Base-by-base conservation (phyloP, 2,888 invertebrate genomes). In the Drosophila trichaetosa region DNA sequence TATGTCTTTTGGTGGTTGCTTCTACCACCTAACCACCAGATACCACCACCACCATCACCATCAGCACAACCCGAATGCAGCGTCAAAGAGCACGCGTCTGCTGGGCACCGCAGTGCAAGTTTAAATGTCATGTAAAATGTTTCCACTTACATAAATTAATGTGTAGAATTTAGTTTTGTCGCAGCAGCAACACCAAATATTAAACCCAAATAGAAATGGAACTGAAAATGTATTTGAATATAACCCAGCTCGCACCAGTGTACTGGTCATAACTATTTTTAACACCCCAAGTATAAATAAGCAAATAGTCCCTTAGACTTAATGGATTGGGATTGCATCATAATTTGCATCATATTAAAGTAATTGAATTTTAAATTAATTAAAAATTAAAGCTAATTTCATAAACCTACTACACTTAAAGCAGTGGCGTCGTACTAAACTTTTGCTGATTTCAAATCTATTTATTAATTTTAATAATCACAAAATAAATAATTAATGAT, bases 91-190 rank as follows among this genome's bases (percentile, higher is more conserved):
- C 77, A 80, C 77, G 74, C 80, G 67, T 77, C 74, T 69, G 70
- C 58, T 46, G 69, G 64, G 78, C 76, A 80, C 77, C 82, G 69
- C 73, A 78, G 73, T 73, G 79, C 78, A 87, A 84, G 89, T 83
- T 89, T 87, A 89, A 89, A 87, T 87, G 89, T 89, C 89, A 89
- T 87, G 87, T 85, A 89, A 87, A 87, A 87, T 85, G 89, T 85
- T 87, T 89, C 85, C 87, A 87, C 89, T 87, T 87, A 87, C 89
- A 89, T 89, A 87, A 87, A 87, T 87, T 87, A 87, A 89, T 87
- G 89, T 89, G 87, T 85, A 80, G 76, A 87, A 87, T 83, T 83
- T 87, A 80, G 84, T 87, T 89, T 89, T 72, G 82, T 79, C 80
- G 66, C 82, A 63, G 68, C 71, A 65, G 16, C 24, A 46, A 46